Percentiles rank a stretch among this genome's conserved stretches.
Conservation (phyloP, 2,888 invertebrate species). For the Oscheius sp. region DNA sequence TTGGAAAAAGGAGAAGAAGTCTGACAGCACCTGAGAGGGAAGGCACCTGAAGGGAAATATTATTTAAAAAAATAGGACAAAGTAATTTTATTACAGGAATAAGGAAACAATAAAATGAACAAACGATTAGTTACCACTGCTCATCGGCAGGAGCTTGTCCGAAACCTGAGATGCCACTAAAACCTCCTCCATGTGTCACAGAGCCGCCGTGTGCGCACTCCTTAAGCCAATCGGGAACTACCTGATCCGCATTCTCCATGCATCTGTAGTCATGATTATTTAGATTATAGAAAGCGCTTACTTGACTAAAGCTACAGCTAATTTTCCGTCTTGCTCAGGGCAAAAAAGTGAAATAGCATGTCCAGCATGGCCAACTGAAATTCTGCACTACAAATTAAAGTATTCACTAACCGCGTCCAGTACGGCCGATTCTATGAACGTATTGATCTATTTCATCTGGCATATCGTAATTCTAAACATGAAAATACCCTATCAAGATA, state of each 20-base stretch:
- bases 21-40: no score
- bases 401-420: constrained; percentile 58
- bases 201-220: not conserved
- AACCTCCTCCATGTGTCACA: not conserved
- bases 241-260: constrained; percentile 83
- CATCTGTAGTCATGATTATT: not conserved
- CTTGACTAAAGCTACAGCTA: constrained; percentile 30
- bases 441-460: constrained; percentile 75
- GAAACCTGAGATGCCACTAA: not conserved
- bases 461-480: constrained; percentile 75
- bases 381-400: constrained; percentile 16
- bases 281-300: no score
- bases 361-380: constrained; percentile 75
- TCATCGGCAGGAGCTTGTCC: not conserved
- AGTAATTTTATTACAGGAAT: no score
- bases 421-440: constrained; percentile 77
- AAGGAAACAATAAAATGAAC: no score
- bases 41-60: no score
- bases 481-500: constrained; percentile 78
- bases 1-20: no score
- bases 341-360: constrained; percentile 76
- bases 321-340: constrained; percentile 75
- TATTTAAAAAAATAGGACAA: no score
- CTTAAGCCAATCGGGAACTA: constrained; percentile 83
- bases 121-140: no score